Conservation (phyloP, 2,113 vertebrate species). For the Leptobrachium ailaonicum region DNA sequence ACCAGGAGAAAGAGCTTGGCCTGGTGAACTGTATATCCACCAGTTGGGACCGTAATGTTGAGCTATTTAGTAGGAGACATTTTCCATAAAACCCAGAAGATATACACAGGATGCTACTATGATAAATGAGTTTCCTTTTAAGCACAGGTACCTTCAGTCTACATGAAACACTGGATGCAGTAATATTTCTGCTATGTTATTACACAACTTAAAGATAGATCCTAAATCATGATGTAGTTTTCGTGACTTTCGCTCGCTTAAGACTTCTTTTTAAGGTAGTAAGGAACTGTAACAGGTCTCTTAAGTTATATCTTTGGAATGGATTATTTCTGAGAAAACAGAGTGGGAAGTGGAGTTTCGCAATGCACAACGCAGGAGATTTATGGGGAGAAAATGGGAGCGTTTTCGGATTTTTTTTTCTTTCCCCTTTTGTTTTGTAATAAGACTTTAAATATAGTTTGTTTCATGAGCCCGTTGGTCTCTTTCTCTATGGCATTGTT, state of each 20-base stretch:
- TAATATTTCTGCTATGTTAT: not conserved
- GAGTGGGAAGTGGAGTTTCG: not conserved
- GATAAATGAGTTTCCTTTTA: too few relatives aligned
- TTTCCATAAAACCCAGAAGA: too few relatives aligned
- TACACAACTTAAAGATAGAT: not conserved
- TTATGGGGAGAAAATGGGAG: not conserved
- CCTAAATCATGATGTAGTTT: not conserved
- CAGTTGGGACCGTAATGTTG: too few relatives aligned
- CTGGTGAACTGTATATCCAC: too few relatives aligned
- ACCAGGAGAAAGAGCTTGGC: too few relatives aligned
- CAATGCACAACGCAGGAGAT: conserved; percentile 5
- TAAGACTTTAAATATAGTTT: conserved; percentile 18
- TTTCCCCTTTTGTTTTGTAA: conserved; percentile 4
- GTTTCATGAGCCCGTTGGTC: conserved; percentile 23
- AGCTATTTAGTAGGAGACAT: too few relatives aligned
- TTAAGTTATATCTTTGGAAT: conserved; percentile 6
- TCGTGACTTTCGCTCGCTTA: not conserved
- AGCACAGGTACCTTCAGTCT: too few relatives aligned
- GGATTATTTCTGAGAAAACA: conserved; percentile 5
- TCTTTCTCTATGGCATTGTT: conserved; percentile 16
- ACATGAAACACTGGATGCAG: not conserved
- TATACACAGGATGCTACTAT: too few relatives aligned
- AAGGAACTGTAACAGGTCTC: not conserved
- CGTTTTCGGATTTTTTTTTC: conserved; percentile 17
- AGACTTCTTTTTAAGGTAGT: conserved; percentile 8